Conservation (phyloP, 2,113 vertebrate species). For the Nymphicus hollandicus region DNA sequence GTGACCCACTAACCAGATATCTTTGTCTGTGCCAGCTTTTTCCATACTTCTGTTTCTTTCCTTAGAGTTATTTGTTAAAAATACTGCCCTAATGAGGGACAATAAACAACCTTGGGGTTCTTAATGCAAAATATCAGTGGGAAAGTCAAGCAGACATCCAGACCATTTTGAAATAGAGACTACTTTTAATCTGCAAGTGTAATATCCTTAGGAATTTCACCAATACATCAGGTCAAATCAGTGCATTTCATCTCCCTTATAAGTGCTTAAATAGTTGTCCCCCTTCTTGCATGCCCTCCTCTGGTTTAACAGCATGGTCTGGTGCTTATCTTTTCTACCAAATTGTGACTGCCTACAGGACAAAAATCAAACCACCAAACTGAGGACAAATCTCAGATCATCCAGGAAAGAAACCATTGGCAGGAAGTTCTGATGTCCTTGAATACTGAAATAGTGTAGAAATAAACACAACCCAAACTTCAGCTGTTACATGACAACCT, state of each 20-base stretch:
- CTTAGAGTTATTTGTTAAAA: background rate
- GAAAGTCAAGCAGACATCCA: background rate
- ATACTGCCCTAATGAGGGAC: background rate
- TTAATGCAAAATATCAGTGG: background rate
- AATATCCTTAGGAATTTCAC: background rate
- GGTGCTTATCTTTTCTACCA: background rate
- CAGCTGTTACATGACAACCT: background rate
- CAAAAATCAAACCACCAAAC: background rate
- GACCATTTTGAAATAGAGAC: background rate
- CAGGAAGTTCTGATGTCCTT: background rate
- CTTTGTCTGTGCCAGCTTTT: background rate
- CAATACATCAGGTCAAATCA: background rate
- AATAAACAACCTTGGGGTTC: background rate
- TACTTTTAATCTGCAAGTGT: background rate
- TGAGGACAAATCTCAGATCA: background rate
- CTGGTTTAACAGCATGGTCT: background rate
- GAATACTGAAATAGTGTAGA: background rate
- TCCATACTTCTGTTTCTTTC: background rate
- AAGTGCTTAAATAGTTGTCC: background rate
- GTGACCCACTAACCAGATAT: background rate
- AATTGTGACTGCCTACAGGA: background rate
- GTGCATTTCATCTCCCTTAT: background rate
- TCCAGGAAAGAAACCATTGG: background rate
- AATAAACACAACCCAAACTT: background rate
- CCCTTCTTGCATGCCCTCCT: background rate